phyloP scores from a whole-genome alignment of 1,140 invertebrate species.

The Nilaparvata lugens region DNA sequence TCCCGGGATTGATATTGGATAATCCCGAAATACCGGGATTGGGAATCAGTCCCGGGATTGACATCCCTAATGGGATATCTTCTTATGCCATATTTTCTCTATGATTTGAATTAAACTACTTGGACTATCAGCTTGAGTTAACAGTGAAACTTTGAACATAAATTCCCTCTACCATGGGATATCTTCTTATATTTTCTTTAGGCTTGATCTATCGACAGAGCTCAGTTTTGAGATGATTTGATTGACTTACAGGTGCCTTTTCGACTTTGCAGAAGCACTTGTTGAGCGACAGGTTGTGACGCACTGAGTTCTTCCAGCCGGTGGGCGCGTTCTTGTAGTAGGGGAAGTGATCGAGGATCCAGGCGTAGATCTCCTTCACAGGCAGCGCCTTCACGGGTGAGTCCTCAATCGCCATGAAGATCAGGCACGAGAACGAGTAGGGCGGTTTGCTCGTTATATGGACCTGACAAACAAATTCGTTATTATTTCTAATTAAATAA shows the following conservation, averaged over 20 bases:
- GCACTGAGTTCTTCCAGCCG: slow-evolving; percentile 96
- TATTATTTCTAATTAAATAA: no score
- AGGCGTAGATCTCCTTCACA: slow-evolving; percentile 96
- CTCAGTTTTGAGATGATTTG: no score
- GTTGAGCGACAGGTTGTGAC: slow-evolving; percentile 91
- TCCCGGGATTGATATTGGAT: no score
- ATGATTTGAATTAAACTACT: no score
- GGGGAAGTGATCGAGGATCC: slow-evolving; percentile 94
- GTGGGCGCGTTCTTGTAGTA: slow-evolving; percentile 94
- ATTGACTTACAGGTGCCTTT: slow-evolving; percentile 67
- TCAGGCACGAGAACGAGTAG: slow-evolving; percentile 90
- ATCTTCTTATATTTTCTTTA: no score
- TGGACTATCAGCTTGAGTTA: no score
- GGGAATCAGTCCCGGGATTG: no score
- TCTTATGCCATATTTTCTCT: no score
- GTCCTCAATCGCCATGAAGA: slow-evolving; percentile 96
- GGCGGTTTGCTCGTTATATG: slow-evolving; percentile 84
- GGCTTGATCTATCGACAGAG: no score
- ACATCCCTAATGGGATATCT: no score
- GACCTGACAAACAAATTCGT: slow-evolving; percentile 37
- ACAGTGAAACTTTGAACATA: no score
- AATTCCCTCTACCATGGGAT: not conserved
- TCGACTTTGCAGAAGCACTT: slow-evolving; percentile 97
- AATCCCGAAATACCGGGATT: no score
- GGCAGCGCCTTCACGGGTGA: slow-evolving; percentile 79